Percentiles rank a stretch among this genome's conserved stretches.
Conservation (phyloP, 2,888 invertebrate genomes). For the Strigamia crassipes region DNA sequence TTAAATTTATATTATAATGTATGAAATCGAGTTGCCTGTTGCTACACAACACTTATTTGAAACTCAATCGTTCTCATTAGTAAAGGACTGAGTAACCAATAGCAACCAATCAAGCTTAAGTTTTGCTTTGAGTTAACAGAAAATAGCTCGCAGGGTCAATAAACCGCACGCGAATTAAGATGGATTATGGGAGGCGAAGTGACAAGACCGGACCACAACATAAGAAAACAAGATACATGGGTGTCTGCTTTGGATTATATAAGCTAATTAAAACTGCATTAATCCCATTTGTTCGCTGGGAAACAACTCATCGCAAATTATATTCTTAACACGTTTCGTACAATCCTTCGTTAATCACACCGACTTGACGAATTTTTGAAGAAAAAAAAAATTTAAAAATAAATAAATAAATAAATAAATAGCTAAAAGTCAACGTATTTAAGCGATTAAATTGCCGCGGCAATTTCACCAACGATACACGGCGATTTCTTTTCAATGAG, state of each 20-base stretch:
- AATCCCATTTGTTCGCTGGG: conserved; percentile 5
- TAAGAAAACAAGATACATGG: conserved; percentile 5
- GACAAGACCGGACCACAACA: conserved; percentile 16
- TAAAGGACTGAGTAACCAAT: not conserved
- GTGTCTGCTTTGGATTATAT: not conserved
- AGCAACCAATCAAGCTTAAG: conserved; percentile 10
- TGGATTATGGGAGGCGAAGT: conserved; percentile 1
- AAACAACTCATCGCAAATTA: conserved; percentile 5
- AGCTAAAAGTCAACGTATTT: not conserved
- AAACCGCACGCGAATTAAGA: conserved; percentile 16
- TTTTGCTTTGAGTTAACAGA: not conserved
- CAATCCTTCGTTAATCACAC: not conserved
- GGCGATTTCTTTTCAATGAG: too few species aligned
- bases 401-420: not conserved
- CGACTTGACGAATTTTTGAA: not conserved
- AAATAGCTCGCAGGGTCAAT: not conserved
- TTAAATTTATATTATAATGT: not conserved
- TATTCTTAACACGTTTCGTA: not conserved
- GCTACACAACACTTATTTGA: not conserved
- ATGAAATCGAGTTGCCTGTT: not conserved
- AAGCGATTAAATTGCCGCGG: too few species aligned
- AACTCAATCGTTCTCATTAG: not conserved
- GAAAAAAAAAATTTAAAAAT: too few species aligned
- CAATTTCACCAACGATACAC: too few species aligned
- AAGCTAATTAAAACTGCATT: not conserved